phyloP scores from a whole-genome alignment of 2,888 invertebrate species.

The Cremastinae sp. region DNA sequence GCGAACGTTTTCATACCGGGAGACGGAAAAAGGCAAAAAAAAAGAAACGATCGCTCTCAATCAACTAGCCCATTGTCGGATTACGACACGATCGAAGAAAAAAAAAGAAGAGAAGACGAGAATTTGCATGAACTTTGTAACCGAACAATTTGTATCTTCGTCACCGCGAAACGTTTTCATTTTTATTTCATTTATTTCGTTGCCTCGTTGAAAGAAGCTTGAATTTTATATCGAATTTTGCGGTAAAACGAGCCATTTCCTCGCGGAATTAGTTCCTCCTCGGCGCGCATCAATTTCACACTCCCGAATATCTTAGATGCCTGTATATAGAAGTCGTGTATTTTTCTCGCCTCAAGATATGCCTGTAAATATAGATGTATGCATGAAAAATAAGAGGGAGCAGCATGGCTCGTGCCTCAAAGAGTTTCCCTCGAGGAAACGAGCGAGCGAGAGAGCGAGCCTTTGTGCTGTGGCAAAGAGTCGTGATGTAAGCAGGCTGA shows the following conservation, averaged over 20 bases:
- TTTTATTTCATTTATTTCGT: background rate
- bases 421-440: conserved; percentile 68
- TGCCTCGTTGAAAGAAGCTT: no score
- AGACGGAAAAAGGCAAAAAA: conserved; percentile 59
- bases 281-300: conserved; percentile 63
- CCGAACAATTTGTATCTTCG: no score
- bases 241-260: conserved; percentile 42
- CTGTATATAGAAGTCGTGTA: conserved; percentile 21
- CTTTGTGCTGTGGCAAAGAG: conserved; percentile 64
- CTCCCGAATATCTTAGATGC: conserved; percentile 51
- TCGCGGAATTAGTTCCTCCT: conserved; percentile 48
- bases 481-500: conserved; percentile 69
- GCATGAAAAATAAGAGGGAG: conserved; percentile 49
- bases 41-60: conserved; percentile 74
- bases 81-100: conserved; percentile 43
- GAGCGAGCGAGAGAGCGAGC: conserved; percentile 54
- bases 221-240: conserved; percentile 38
- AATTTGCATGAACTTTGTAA: no score
- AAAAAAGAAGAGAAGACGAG: no score
- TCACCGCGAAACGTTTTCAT: no score
- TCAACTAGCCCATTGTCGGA: conserved; percentile 78
- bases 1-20: conserved; percentile 41
- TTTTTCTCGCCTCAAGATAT: conserved; percentile 42
- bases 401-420: conserved; percentile 65
- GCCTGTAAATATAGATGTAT: conserved; percentile 12